Base-by-base conservation (phyloP, 2,888 invertebrate genomes). In the Sphaerophoria rueppellii region DNA sequence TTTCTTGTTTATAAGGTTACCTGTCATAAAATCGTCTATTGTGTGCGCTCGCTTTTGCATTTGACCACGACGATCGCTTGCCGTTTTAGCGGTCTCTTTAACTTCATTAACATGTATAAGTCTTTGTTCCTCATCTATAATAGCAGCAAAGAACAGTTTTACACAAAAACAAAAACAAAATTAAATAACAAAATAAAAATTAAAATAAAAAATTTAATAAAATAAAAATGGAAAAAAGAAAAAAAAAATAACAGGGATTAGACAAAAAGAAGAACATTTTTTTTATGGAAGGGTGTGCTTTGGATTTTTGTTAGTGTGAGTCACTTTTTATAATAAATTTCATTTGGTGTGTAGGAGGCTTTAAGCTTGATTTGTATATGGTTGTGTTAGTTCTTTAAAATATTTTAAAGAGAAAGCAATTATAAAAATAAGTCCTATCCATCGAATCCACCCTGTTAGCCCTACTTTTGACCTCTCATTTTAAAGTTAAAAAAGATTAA, bases 21-120 rank as follows among this genome's bases (percentile, higher is more conserved):
- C 89, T 89, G 88, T 88, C 89, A 89, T 89, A 82, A 89, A 89
- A 88, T 89, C 89, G 87, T 89, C 89, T 86, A 89, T 87, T 73
- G 89, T 89, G 86, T 89, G 89, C 78, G 89, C 89, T 87, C 89
- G 87, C 87, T 88, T 88, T 88, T 89, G 88, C 86, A 88, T 88
- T 81, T 88, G 88, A 81, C 87, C 87, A 87, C 88, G 88, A 86
- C 87, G 87, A 88, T 87, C 87, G 87, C 72, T 86, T 85, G 86
- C 74, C 78, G 87, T 85, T 87, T 85, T 86, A 77, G 86, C 82
- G 85, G 86, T 87, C 82, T 87, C 87, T 76, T 82, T 87, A 37
- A 87, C 86, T 87, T 87, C 88, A 83, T 87, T 88, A 78, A 87
- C 87, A 87, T 88, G 87, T 80, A 88, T 87, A 86, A 88, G 88